A percentile compares a stretch with the other conserved stretches of the same genome.
phyloP scores from a whole-genome alignment of 2,888 invertebrate genomes.

The Eupeodes luniger region DNA sequence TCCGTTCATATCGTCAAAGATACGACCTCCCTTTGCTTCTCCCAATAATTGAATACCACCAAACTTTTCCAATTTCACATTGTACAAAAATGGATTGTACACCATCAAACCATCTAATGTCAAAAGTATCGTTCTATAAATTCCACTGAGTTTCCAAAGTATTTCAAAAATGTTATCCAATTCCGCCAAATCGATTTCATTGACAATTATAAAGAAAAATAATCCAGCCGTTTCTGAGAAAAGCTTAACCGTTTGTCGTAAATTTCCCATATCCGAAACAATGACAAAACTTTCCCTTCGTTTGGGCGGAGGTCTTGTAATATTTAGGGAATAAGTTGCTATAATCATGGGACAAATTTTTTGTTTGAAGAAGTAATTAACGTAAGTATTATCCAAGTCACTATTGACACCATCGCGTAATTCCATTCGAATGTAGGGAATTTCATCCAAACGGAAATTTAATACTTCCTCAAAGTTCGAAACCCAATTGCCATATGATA shows the following conservation, averaged over 20 bases:
- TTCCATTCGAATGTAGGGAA: constrained; percentile 44
- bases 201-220: constrained; percentile 79
- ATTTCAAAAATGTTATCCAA: constrained; percentile 77
- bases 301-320: neutral
- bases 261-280: constrained; percentile 77
- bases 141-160: constrained; percentile 78
- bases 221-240: constrained; percentile 77
- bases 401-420: constrained; percentile 45
- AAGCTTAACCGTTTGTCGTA: constrained; percentile 71
- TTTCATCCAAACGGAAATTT: neutral
- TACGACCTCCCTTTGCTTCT: constrained; percentile 70
- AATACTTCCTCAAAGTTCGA: constrained; percentile 25
- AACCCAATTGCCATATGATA: neutral
- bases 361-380: constrained; percentile 55
- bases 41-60: constrained; percentile 79
- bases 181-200: constrained; percentile 59
- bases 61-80: constrained; percentile 47
- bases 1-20: constrained; percentile 81
- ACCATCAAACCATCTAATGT: constrained; percentile 78
- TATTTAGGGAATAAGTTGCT: constrained; percentile 46
- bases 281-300: constrained; percentile 78
- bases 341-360: constrained; percentile 45
- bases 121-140: constrained; percentile 79
- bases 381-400: constrained; percentile 60
- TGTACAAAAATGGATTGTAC: constrained; percentile 80